phyloP scores from a whole-genome alignment of 2,888 invertebrate genomes.

The Oscheius sp. region DNA sequence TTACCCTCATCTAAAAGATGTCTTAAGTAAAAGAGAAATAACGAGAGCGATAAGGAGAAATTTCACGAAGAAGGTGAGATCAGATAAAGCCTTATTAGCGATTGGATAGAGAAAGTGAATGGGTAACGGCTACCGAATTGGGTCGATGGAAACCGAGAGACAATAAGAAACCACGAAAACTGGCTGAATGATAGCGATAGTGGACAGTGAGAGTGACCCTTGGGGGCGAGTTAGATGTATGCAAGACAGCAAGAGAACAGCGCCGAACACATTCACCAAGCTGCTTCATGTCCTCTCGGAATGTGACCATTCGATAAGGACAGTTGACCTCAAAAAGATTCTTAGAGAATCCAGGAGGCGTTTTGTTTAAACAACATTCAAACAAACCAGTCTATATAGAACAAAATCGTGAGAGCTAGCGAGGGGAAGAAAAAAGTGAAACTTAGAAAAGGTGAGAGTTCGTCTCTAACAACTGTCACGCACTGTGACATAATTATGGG shows the following conservation, averaged over 20 bases:
- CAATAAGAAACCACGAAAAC: constrained; percentile 30
- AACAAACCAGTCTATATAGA: constrained; percentile 5
- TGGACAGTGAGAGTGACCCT: constrained; percentile 21
- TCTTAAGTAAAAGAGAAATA: not conserved
- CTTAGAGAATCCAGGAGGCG: not conserved
- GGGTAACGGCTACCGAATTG: constrained; percentile 14
- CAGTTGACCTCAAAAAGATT: constrained; percentile 19
- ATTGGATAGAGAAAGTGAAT: constrained; percentile 17
- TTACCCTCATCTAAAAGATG: constrained; percentile 10
- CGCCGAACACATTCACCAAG: constrained; percentile 1
- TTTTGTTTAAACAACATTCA: constrained; percentile 6
- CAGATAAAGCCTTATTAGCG: constrained; percentile 18
- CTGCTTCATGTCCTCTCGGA: not conserved
- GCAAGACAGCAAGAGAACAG: constrained; percentile 24
- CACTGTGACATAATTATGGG: constrained; percentile 17
- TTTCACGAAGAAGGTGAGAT: constrained; percentile 7
- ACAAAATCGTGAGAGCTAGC: constrained; percentile 4
- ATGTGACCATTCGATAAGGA: not conserved
- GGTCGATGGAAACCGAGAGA: constrained; percentile 21
- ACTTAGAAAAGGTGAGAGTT: not conserved
- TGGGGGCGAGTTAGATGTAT: constrained; percentile 8
- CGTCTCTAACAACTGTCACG: constrained; percentile 3
- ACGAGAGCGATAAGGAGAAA: not conserved
- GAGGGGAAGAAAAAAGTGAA: not conserved
- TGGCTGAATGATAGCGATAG: constrained; percentile 26